phyloP scores from a whole-genome alignment of 2,888 invertebrate genomes.

The Trisateles emortualis region DNA sequence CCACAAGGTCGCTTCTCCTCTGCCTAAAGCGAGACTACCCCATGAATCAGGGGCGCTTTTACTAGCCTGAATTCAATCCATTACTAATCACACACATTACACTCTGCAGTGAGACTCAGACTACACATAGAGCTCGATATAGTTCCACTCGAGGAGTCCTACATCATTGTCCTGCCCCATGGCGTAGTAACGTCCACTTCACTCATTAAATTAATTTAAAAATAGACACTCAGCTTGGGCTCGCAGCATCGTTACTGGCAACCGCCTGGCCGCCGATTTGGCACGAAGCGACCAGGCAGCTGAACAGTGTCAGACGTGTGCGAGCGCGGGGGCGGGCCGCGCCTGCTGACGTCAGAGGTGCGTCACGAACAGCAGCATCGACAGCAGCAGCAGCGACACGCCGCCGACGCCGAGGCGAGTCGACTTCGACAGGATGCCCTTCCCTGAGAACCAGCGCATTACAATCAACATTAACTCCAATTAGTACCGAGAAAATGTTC shows the following conservation, averaged over 20 bases:
- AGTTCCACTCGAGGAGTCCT: not conserved
- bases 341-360: constrained; percentile 63
- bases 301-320: constrained; percentile 35
- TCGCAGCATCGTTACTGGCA: not conserved
- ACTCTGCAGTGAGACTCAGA: not conserved
- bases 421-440: constrained; percentile 69
- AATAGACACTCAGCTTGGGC: constrained; percentile 2
- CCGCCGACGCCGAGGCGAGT: constrained; percentile 57
- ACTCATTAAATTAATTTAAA: not conserved
- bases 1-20: not conserved
- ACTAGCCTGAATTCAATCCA: not conserved
- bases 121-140: not conserved
- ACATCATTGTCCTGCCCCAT: not conserved
- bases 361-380: constrained; percentile 60
- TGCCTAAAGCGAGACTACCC: not conserved
- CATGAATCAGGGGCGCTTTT: not conserved
- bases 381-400: constrained; percentile 60
- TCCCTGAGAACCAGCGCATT: constrained; percentile 62
- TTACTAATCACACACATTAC: not conserved
- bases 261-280: not conserved
- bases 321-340: constrained; percentile 45
- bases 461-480: not conserved
- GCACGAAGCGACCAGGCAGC: not conserved
- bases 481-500: not conserved
- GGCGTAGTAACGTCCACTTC: not conserved